Base-by-base conservation (phyloP, 2,113 vertebrate species). In the Trinectes maculatus region DNA sequence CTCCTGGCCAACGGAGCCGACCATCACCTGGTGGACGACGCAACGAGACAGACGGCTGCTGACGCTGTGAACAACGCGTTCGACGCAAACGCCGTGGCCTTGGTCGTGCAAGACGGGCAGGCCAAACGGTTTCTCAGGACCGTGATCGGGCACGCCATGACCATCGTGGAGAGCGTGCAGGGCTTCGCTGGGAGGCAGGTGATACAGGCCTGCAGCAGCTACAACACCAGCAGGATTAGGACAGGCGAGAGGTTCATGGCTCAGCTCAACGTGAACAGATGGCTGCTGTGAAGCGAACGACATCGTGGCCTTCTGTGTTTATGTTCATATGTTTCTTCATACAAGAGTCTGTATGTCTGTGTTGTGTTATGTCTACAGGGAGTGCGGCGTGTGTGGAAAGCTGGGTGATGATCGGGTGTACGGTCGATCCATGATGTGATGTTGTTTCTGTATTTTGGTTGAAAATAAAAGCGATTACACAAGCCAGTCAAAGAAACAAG, bases 21-120 rank as follows among this genome's bases (percentile, higher is more conserved):
- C 3, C 34, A 60, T 42, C 22, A 48, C 12, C 2, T 6, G 3
- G 16, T 67, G 0, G 0, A 0, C 0, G 3, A 16, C 0, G 6
- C 2, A 0, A 0, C 24, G 1, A 37, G 54, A 8, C 5, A 0
- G 1, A 5, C 0, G 0, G 67, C 56, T 0, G 55, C 44, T 0
- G 1, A 0, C 1, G n/a, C 46, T 1, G 15, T 51, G 1, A 59
- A 60, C 21, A 16, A 51, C 1, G 33, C 26, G 2, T 60, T 24
- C 10, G 11, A 58, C 12, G 1, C 3, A 0, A 15, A 58, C 12
- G 1, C 3, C 0, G 3, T 1, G 0, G 1, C 4, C 5, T 2
- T 58, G 5, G 5, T 2, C 26, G 10, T 36, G 4, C 11, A 25
- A 2, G 28, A 60, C 3, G 16, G n/a, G 0, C 1, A 0, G 0